phyloP scores from a whole-genome alignment of 1,140 invertebrate genomes.

The Drosophila punjabiensis region DNA sequence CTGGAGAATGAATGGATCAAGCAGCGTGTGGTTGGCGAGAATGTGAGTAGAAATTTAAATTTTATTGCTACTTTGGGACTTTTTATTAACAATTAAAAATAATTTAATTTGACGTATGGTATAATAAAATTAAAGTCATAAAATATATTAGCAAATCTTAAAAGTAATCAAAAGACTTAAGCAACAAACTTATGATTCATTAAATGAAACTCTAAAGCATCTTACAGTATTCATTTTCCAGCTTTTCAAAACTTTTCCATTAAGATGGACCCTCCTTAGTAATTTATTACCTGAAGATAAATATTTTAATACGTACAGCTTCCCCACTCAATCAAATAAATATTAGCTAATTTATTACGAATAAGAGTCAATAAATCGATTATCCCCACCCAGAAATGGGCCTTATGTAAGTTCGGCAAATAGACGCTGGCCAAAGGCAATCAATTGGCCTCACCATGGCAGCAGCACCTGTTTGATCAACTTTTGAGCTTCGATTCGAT shows the following conservation, averaged over 20 bases:
- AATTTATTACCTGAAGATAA: neutral
- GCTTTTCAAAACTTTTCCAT: neutral
- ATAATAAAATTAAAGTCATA: neutral
- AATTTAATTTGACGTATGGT: neutral
- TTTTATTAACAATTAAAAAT: neutral
- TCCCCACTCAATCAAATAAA: neutral
- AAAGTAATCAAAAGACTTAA: constrained; percentile 43
- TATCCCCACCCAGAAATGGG: neutral
- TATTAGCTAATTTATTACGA: constrained; percentile 1
- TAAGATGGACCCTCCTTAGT: neutral
- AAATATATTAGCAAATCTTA: too few species aligned
- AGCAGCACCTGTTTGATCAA: constrained; percentile 39
- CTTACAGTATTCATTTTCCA: neutral
- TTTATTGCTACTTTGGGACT: neutral
- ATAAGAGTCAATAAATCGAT: constrained; percentile 17
- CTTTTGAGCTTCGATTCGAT: constrained; percentile 16
- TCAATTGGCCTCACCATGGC: constrained; percentile 18
- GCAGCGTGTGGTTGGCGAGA: constrained; percentile 89
- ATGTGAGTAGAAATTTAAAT: constrained; percentile 86
- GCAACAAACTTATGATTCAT: constrained; percentile 22
- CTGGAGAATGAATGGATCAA: constrained; percentile 94
- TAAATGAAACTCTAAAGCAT: neutral
- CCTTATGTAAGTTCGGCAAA: constrained; percentile 24
- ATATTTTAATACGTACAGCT: neutral
- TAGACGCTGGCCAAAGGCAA: neutral